phyloP scores from a whole-genome alignment of 2,113 vertebrate species.

The Chelonoidis abingdonii region DNA sequence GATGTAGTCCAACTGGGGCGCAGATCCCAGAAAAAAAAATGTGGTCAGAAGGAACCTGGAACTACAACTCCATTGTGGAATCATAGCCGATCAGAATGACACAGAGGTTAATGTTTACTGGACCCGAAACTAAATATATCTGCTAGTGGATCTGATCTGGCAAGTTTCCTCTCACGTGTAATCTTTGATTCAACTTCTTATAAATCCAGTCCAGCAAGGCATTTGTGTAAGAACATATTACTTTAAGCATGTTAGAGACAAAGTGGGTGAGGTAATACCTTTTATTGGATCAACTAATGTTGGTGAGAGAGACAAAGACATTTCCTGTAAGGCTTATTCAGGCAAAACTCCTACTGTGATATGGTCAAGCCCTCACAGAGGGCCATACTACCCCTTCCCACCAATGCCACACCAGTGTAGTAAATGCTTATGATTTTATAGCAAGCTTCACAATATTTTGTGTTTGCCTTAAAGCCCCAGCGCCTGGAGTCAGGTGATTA shows the following conservation, averaged over 20 bases:
- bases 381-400: not conserved
- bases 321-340: too few species aligned
- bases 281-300: too few species aligned
- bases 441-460: not conserved
- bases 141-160: not conserved
- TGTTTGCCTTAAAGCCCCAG: not conserved
- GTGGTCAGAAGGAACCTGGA: not conserved
- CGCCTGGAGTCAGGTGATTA: not conserved
- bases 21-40: not conserved
- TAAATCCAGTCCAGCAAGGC: not conserved
- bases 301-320: too few species aligned
- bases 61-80: not conserved
- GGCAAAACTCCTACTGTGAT: not conserved
- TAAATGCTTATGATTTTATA: not conserved
- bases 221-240: not conserved
- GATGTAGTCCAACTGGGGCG: too few species aligned
- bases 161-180: not conserved
- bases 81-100: not conserved
- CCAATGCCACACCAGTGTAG: not conserved
- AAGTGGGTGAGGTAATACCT: not conserved
- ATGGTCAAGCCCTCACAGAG: not conserved
- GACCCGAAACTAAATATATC: not conserved
- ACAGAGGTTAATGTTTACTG: too few species aligned
- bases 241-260: not conserved
- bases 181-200: not conserved